Percentiles rank a stretch among this genome's conserved stretches.
Conservation (phyloP, 1,140 invertebrate species). For the Drosophila kohkoa region DNA sequence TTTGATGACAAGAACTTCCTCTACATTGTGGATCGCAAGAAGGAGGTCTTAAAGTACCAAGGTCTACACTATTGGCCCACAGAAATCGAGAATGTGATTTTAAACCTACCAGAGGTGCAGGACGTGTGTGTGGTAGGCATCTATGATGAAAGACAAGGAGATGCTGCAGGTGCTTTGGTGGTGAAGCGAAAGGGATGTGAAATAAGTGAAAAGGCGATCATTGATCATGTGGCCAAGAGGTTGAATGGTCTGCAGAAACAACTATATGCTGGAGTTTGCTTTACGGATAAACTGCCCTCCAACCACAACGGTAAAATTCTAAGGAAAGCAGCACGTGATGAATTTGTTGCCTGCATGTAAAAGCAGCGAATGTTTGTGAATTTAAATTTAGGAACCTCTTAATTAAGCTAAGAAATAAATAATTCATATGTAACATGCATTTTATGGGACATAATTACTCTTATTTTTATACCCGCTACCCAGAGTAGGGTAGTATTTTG, state of each 20-base stretch:
- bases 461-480: no score
- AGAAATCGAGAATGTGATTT: slow-evolving; percentile 70
- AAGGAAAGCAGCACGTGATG: slow-evolving; percentile 85
- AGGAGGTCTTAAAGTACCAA: slow-evolving; percentile 91
- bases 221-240: slow-evolving; percentile 68
- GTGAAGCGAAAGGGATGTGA: slow-evolving; percentile 45
- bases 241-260: slow-evolving; percentile 85
- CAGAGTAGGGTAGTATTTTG: no score
- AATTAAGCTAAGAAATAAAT: slow-evolving; percentile 8
- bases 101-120: slow-evolving; percentile 56
- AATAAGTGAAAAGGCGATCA: slow-evolving; percentile 57
- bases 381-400: background rate
- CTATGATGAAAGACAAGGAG: slow-evolving; percentile 64
- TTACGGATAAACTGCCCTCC: slow-evolving; percentile 87
- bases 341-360: slow-evolving; percentile 44
- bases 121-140: slow-evolving; percentile 77
- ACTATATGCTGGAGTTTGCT: slow-evolving; percentile 87
- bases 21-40: slow-evolving; percentile 90
- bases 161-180: slow-evolving; percentile 69
- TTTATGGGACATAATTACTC: no score
- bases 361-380: background rate
- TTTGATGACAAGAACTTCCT: slow-evolving; percentile 88
- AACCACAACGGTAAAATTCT: slow-evolving; percentile 89
- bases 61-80: slow-evolving; percentile 81
- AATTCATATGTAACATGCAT: background rate